Conservation (phyloP, 2,888 invertebrate genomes). For the Acronicta alni region DNA sequence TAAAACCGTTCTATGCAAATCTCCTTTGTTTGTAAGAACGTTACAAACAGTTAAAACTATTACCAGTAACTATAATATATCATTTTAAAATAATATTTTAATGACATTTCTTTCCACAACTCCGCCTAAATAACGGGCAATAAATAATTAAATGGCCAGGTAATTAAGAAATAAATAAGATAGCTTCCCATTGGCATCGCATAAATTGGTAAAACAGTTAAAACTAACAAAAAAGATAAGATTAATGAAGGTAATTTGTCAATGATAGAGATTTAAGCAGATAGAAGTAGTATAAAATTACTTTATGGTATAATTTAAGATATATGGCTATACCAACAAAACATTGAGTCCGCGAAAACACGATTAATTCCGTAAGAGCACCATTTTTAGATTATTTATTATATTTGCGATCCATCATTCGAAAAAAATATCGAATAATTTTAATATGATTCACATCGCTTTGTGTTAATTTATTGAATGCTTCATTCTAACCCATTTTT, state of each 20-base stretch:
- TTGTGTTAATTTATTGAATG: slow-evolving; percentile 2
- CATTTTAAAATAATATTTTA: no score
- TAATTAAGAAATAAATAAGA: not conserved
- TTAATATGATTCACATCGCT: not conserved
- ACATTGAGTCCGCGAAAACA: not conserved
- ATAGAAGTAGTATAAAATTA: not conserved
- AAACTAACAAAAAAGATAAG: no score
- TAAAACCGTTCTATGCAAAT: no score
- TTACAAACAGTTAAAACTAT: no score
- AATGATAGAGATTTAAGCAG: not conserved
- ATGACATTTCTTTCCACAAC: no score
- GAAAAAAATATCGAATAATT: not conserved
- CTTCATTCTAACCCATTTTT: slow-evolving; percentile 5
- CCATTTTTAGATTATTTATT: not conserved
- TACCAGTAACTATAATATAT: no score
- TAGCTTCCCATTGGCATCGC: not conserved
- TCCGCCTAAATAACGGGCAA: not conserved
- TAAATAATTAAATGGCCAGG: not conserved
- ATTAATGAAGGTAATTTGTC: not conserved
- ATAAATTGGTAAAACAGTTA: not conserved
- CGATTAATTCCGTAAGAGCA: not conserved
- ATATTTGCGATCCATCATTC: not conserved
- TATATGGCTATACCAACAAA: no score
- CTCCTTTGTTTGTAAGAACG: no score
- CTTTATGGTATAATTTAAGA: no score